Evolutionary conservation across 1,140 invertebrate species (phyloP).

Genomic region (Danaus melanippus): DNA sequence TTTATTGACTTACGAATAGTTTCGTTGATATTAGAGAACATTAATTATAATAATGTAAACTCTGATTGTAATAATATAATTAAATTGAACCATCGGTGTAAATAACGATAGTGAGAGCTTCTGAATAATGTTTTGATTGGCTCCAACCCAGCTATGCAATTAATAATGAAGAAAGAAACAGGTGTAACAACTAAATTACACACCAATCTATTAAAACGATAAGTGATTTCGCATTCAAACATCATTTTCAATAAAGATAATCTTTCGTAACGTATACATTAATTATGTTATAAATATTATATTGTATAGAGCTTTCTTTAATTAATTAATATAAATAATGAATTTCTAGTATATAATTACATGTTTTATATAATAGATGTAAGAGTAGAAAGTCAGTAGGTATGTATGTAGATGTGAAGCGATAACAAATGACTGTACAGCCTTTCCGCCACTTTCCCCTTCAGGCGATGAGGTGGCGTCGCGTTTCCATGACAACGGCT

Average conservation of each 20-base stretch:
- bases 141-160: constrained; percentile 11
- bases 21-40: too few species aligned
- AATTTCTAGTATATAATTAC: too few species aligned
- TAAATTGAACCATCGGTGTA: too few species aligned
- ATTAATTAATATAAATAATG: background rate
- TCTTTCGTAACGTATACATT: too few species aligned
- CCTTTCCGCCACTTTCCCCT: constrained; percentile 61
- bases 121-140: constrained; percentile 18
- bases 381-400: constrained; percentile 1
- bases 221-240: too few species aligned
- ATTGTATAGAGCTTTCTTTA: background rate
- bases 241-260: too few species aligned
- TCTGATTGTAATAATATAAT: too few species aligned
- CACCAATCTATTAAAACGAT: constrained; percentile 1
- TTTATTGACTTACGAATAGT: too few species aligned
- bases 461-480: constrained; percentile 36
- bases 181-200: constrained; percentile 15
- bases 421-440: constrained; percentile 31
- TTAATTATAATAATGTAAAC: too few species aligned
- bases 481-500: constrained; percentile 52
- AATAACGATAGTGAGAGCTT: background rate
- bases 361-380: background rate
- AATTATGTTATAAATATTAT: background rate
- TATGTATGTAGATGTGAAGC: constrained; percentile 13
- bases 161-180: constrained; percentile 12